Evolutionary conservation across 1,140 invertebrate genomes (phyloP).

Genomic region (Scylla paramamosain): DNA sequence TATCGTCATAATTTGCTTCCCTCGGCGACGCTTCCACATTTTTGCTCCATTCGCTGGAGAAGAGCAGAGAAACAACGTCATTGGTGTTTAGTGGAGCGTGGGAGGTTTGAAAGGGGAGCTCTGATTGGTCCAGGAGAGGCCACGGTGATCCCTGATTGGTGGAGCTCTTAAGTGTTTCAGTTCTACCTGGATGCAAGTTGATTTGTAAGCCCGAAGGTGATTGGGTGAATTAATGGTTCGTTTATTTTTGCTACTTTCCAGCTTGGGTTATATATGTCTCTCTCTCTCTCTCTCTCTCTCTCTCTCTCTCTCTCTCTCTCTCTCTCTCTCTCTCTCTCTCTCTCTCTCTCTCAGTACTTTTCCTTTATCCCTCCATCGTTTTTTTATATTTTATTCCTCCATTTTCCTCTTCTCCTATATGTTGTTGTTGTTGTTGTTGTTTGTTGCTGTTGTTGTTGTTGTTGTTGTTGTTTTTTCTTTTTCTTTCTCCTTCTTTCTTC

Average conservation of each 20-base stretch:
- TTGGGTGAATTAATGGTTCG: background rate
- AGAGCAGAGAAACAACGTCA: background rate
- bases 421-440: no score
- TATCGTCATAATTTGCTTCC: slow-evolving; percentile 2
- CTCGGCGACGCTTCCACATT: background rate
- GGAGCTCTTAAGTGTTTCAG: background rate
- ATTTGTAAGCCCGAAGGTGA: background rate
- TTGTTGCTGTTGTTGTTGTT: no score
- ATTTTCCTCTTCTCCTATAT: background rate
- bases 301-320: background rate
- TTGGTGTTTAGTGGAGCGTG: slow-evolving; percentile 11
- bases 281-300: no score
- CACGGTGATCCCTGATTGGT: background rate
- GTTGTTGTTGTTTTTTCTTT: no score
- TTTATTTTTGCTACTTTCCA: no score
- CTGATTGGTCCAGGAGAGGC: background rate
- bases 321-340: slow-evolving; percentile 10
- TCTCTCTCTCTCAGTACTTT: background rate
- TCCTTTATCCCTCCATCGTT: no score
- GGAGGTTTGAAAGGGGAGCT: background rate
- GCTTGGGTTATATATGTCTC: background rate
- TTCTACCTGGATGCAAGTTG: background rate
- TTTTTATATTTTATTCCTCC: background rate
- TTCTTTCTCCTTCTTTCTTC: background rate
- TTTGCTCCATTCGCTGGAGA: background rate